Conservation (phyloP, 2,113 vertebrate genomes). For the Chaetorhynchus papuensis region DNA sequence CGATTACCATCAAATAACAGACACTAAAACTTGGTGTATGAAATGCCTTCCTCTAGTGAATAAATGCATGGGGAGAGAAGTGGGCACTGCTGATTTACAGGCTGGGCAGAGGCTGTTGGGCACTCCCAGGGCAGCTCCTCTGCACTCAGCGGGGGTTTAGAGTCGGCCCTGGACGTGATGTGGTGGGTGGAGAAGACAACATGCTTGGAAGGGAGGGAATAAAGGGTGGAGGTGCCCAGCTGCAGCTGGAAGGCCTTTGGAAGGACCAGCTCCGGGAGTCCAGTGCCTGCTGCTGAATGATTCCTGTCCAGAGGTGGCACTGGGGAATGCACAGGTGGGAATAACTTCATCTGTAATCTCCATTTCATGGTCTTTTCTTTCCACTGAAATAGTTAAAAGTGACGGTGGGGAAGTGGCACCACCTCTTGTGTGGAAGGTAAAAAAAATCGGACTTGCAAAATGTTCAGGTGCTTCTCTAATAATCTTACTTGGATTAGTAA, state of each 20-base stretch:
- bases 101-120: neutral
- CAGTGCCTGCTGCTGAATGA: neutral
- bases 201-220: neutral
- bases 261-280: neutral
- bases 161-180: neutral
- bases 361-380: neutral
- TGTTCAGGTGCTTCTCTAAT: neutral
- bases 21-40: slow-evolving; percentile 5
- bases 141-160: neutral
- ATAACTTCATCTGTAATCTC: neutral
- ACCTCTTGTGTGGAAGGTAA: neutral
- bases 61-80: neutral
- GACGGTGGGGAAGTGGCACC: neutral
- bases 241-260: neutral
- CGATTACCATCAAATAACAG: slow-evolving; percentile 61
- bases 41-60: slow-evolving; percentile 20
- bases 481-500: neutral
- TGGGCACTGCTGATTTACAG: neutral
- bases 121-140: neutral
- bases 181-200: neutral
- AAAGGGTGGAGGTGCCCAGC: neutral
- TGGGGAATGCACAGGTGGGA: neutral
- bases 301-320: neutral
- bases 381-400: neutral
- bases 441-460: neutral